phyloP scores from a whole-genome alignment of 2,113 vertebrate species.

The Barbus barbus region DNA sequence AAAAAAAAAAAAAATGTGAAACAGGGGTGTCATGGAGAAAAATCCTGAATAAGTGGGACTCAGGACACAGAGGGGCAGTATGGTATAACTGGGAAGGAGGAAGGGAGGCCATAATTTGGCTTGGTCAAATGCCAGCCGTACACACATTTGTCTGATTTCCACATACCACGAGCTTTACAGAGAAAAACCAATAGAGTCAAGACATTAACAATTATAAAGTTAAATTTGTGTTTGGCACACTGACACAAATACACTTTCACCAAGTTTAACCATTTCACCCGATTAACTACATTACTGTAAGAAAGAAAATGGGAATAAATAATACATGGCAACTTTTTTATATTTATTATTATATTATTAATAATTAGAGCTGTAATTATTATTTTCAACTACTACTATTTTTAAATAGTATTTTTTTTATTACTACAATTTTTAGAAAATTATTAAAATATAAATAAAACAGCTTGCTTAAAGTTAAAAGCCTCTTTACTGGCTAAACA shows the following conservation, averaged over 20 bases:
- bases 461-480: background rate
- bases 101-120: slow-evolving; percentile 37
- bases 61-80: slow-evolving; percentile 38
- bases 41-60: background rate
- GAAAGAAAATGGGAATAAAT: no score
- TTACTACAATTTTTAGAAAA: no score
- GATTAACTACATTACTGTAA: background rate
- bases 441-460: background rate
- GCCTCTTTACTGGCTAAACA: background rate
- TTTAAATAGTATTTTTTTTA: no score
- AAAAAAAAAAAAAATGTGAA: slow-evolving; percentile 13
- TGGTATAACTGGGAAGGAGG: slow-evolving; percentile 39
- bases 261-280: background rate
- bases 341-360: no score
- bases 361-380: no score
- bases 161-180: background rate
- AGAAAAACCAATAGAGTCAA: background rate
- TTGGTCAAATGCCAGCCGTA: slow-evolving; percentile 45
- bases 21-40: background rate
- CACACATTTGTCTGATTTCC: slow-evolving; percentile 32
- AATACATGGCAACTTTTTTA: no score
- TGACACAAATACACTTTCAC: background rate
- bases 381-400: no score
- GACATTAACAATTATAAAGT: background rate
- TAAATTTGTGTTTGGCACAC: no score